Percentiles rank a stretch among this genome's conserved stretches.
These are phyloP conservation scores for Selenia dentaria DNA, from an alignment of 2,888 invertebrate genomes.

Conservation along the genomic window DNA sequence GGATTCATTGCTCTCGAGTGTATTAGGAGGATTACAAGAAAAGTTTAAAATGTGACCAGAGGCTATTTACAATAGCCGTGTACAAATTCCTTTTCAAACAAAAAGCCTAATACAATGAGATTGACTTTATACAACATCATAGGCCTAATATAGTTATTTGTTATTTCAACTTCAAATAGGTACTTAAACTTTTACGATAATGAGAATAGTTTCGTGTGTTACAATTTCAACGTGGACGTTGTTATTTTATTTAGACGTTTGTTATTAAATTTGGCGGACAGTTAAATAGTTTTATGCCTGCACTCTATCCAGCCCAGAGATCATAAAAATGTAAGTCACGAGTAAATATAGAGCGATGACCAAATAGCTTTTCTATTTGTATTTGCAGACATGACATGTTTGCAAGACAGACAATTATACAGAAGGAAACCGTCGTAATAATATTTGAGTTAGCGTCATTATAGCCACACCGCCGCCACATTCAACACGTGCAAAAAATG, in stretches of 20 bases:
- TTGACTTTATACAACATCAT: too few relatives aligned
- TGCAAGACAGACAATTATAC: slow-evolving; percentile 30
- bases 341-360: slow-evolving; percentile 49
- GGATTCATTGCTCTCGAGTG: too few relatives aligned
- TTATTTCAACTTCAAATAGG: neutral
- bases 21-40: too few relatives aligned
- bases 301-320: slow-evolving; percentile 38
- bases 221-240: neutral
- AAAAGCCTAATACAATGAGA: too few relatives aligned
- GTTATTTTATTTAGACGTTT: slow-evolving; percentile 15
- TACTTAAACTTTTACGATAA: slow-evolving; percentile 1
- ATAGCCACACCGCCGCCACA: slow-evolving; percentile 18
- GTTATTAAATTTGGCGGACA: slow-evolving; percentile 21
- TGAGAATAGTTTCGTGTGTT: slow-evolving; percentile 1
- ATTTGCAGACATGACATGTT: slow-evolving; percentile 34
- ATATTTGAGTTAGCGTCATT: slow-evolving; percentile 30
- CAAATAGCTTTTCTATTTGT: slow-evolving; percentile 39
- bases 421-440: slow-evolving; percentile 24
- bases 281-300: slow-evolving; percentile 37
- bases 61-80: too few relatives aligned
- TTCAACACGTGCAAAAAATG: slow-evolving; percentile 7
- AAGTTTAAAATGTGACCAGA: too few relatives aligned
- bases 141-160: too few relatives aligned
- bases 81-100: too few relatives aligned
- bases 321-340: slow-evolving; percentile 51